Conservation (phyloP, 2,888 invertebrate species). For the Caenorhabditis sp. region DNA sequence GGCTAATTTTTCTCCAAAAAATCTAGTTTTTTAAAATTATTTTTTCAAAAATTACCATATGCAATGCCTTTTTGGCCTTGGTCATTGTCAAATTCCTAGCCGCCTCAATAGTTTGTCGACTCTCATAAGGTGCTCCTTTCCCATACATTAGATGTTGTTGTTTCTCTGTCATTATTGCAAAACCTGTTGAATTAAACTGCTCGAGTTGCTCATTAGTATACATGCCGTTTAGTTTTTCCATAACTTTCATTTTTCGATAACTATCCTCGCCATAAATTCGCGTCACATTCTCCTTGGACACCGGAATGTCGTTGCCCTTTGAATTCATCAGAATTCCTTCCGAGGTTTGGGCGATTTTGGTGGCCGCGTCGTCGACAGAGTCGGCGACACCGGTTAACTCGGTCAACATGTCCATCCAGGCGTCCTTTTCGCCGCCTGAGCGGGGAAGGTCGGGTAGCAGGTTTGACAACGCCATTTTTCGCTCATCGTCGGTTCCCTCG, state of each 20-base stretch:
- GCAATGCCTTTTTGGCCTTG: slow-evolving; percentile 19
- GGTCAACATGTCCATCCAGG: slow-evolving; percentile 59
- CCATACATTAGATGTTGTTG: slow-evolving; percentile 60
- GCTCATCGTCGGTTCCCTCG: slow-evolving; percentile 53
- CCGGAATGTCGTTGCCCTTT: slow-evolving; percentile 37
- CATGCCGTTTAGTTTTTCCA: slow-evolving; percentile 50
- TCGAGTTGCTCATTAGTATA: slow-evolving; percentile 53
- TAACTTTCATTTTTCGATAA: slow-evolving; percentile 49
- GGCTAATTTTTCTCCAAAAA: background rate
- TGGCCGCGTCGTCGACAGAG: slow-evolving; percentile 36
- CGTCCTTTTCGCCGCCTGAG: slow-evolving; percentile 50
- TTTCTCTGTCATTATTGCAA: slow-evolving; percentile 48
- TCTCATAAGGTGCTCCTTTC: slow-evolving; percentile 30
- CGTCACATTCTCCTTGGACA: slow-evolving; percentile 56
- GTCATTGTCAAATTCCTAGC: slow-evolving; percentile 27
- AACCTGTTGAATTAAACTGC: slow-evolving; percentile 58
- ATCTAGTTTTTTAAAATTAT: background rate
- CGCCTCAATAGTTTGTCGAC: slow-evolving; percentile 13
- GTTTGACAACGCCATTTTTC: slow-evolving; percentile 19
- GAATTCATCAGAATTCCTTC: slow-evolving; percentile 44
- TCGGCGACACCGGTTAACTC: slow-evolving; percentile 57
- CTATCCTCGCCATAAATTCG: slow-evolving; percentile 52
- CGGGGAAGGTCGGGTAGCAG: slow-evolving; percentile 14
- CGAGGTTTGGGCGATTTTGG: slow-evolving; percentile 16
- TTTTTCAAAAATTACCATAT: slow-evolving; percentile 7